A percentile compares a stretch with the other conserved stretches of the same genome.
These are phyloP conservation scores for Psylliodes chrysocephalus DNA, from an alignment of 2,888 invertebrate genomes.

Conservation along the genomic window DNA sequence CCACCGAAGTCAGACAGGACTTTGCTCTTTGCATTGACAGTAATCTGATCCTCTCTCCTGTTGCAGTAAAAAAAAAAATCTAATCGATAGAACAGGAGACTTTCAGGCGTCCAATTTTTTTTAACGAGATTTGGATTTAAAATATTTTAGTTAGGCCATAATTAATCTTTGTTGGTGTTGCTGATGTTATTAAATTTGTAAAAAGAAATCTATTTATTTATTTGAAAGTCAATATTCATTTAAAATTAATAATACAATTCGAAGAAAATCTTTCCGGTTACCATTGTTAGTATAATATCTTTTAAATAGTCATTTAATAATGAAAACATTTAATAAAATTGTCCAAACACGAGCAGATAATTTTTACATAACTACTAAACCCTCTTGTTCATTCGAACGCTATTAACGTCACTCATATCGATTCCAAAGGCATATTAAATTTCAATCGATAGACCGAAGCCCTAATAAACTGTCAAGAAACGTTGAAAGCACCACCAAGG, in stretches of 20 bases:
- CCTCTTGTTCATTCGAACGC: not conserved
- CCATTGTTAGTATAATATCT: too few species aligned
- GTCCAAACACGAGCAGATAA: too few species aligned
- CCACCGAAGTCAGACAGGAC: constrained; percentile 49
- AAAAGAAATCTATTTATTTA: too few species aligned
- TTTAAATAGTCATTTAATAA: too few species aligned
- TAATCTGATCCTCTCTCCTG: constrained; percentile 49
- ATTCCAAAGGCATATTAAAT: constrained; percentile 43
- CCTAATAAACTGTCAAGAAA: constrained; percentile 50
- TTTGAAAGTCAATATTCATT: too few species aligned
- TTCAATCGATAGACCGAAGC: constrained; percentile 51
- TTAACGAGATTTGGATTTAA: too few species aligned
- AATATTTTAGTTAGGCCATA: too few species aligned
- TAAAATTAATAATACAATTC: too few species aligned
- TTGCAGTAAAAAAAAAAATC: not conserved
- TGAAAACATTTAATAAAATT: too few species aligned
- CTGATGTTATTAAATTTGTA: too few species aligned
- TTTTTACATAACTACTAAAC: not conserved
- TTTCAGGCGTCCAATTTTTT: not conserved
- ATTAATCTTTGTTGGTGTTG: too few species aligned
- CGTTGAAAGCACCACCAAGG: constrained; percentile 50
- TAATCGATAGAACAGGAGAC: constrained; percentile 3
- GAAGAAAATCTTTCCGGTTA: too few species aligned
- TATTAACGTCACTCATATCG: constrained; percentile 19
- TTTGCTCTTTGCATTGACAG: constrained; percentile 55